Evolutionary conservation across 1,140 invertebrate genomes (phyloP), one percentile per base, ranked within the genome.

Genomic region (Neotoxoptera formosana): DNA sequence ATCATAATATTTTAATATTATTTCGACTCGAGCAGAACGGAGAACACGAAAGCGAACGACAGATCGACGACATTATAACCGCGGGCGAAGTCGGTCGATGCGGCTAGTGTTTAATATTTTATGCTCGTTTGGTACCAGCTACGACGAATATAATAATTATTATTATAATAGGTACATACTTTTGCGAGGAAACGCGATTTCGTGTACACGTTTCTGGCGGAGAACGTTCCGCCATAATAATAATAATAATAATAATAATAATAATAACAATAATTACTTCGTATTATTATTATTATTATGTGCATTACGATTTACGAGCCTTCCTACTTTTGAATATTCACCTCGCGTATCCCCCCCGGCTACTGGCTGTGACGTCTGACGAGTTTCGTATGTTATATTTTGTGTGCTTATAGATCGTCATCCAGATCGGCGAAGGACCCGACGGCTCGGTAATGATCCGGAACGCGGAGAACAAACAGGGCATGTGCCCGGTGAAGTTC

Each of bases 371-470:
- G 1, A 11, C 2, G 47, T n/a, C 14, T 67, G 30, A 86, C 1
- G 4, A 6, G 30, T 48, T 51, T 34, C n/a, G 47, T 45, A 30
- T 86, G 47, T 94, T n/a, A n/a, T n/a, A n/a, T n/a, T n/a, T 92
- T 93, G 86, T 91, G 94, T 94, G 25, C 3, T 0, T 47, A 47
- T 94, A 96, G 96, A 96, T 97, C 95, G 96, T 97, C 41, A 96
- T 96, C 93, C 96, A 96, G 95, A 97, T 98, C 6, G 98, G 98
- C 7, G 98, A 99, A 94, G 98, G 99, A 94, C 96, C 98, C 1
- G 98, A 98, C 94, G 98, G 98, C 21, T 98, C 98, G 96, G 97
- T 99, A 86, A 98, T 98, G 96, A 98, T 99, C 84, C 96, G 98
- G n/a, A 98, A 97, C 93, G 97, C 98, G 92, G 96, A 98, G 95